Conservation (phyloP, 2,888 invertebrate species). For the Monoplex corrugatus region DNA sequence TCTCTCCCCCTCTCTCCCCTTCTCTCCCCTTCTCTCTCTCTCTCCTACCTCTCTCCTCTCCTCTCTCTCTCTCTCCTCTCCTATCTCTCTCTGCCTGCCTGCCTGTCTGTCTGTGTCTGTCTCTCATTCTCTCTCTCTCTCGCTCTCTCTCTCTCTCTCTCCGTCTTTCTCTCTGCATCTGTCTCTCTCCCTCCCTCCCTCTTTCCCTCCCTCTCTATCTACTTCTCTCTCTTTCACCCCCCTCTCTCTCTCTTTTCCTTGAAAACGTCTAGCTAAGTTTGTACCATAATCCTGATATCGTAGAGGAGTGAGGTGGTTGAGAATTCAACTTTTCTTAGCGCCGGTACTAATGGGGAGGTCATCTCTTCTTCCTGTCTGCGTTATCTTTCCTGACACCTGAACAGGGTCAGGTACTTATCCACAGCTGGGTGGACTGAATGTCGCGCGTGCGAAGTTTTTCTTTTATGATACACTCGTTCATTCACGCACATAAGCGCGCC, state of each 20-base stretch:
- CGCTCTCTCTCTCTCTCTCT: conserved; percentile 33
- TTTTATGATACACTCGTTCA: too few relatives aligned
- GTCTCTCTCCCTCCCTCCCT: neutral
- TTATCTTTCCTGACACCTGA: too few relatives aligned
- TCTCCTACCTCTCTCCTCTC: neutral
- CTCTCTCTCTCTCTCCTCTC: neutral
- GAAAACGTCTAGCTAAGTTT: too few relatives aligned
- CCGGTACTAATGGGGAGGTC: neutral
- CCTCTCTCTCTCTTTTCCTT: too few relatives aligned
- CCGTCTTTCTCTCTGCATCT: neutral
- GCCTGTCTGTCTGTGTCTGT: conserved; percentile 9
- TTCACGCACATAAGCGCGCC: too few relatives aligned
- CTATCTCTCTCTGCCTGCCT: conserved; percentile 13
- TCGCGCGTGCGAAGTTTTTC: too few relatives aligned
- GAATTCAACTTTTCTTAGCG: too few relatives aligned
- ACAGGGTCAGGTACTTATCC: too few relatives aligned
- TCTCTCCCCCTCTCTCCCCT: neutral
- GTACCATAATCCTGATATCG: neutral
- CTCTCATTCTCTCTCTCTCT: conserved; percentile 27
- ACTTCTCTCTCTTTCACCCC: too few relatives aligned
- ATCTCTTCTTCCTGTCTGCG: too few relatives aligned
- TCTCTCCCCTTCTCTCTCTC: neutral
- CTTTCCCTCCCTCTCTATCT: neutral
- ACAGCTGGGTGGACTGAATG: too few relatives aligned
- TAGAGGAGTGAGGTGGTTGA: neutral